Percentiles rank a stretch among this genome's conserved stretches.
Evolutionary conservation across 2,888 invertebrate species (phyloP).

Genomic region (Heliconius sara): DNA sequence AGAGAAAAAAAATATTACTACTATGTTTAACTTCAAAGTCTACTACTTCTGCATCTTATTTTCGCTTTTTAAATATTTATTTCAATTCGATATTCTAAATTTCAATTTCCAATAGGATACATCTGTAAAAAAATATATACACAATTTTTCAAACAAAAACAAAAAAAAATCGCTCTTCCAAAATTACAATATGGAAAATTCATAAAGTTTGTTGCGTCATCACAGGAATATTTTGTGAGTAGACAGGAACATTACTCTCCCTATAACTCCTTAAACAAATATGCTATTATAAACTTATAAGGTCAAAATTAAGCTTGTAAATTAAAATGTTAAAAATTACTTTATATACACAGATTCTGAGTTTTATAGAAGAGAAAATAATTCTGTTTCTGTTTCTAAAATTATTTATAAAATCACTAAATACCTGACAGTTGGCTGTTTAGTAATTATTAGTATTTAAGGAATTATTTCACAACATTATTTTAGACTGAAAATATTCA

Average conservation of each 20-base stretch:
- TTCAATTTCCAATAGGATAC: too few species aligned
- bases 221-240: constrained; percentile 4
- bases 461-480: not conserved
- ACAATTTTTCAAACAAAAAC: not conserved
- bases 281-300: constrained; percentile 45
- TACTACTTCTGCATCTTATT: too few species aligned
- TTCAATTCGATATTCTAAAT: too few species aligned
- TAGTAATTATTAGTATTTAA: not conserved
- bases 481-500: too few species aligned
- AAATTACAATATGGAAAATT: not conserved
- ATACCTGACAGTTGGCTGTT: not conserved
- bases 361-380: constrained; percentile 25
- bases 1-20: too few species aligned
- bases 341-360: constrained; percentile 30
- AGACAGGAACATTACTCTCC: constrained; percentile 30
- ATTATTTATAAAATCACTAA: not conserved
- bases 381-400: too few species aligned
- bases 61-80: too few species aligned
- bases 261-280: constrained; percentile 41
- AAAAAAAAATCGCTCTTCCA: not conserved
- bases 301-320: constrained; percentile 46
- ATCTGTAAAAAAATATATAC: not conserved
- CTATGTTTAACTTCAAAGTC: too few species aligned
- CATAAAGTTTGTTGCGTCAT: constrained; percentile 8
- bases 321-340: constrained; percentile 46